Evolutionary conservation across 2,888 invertebrate genomes (phyloP), one percentile per base, ranked within the genome.

Genomic region (Agrochola litura): DNA sequence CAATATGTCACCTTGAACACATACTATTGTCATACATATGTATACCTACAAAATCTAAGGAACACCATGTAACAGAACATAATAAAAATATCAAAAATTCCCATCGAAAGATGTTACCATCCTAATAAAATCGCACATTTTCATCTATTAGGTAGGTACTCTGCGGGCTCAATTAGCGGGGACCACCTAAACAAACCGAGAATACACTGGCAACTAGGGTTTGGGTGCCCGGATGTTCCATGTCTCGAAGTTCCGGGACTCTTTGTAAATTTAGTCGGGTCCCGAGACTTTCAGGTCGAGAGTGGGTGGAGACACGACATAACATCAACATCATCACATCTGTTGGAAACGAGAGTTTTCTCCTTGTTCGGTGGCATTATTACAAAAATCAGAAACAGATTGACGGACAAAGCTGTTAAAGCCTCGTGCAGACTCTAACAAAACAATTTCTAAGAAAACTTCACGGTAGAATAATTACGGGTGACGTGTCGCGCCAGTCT

Each of bases 151-250:
- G 37, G 37, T 37, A 3, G 37, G 37, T 37, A 74, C 61, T 52
- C 46, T 58, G 46, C 16, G 22, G 22, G 68, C 19, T 43, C 65
- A 86, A 81, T 85, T 87, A 84, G 46, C 41, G 16, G n/a, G 65
- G 66, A 74, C 76, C 80, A 72, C 66, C 64, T 64, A 84, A 86
- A 86, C 82, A 82, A 76, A 79, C 86, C 46, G 16, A 54, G 70
- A 72, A 82, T 70, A 74, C 52, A 65, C 68, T 77, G 67, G 56
- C 49, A 16, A 46, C 46, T 52, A 52, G 8, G 52, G 52, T 52
- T 52, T 52, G 52, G 2, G 14, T 52, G 5, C 22, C 19, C 2
- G 8, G 52, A 52, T 22, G 52, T 52, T 2, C 0, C 22, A 6
- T 52, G 52, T 52, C 52, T 37, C 37, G 37, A 37, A 37, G 37